Evolutionary conservation across 2,113 vertebrate species (phyloP).

Genomic region (Phylloscopus trochilus): DNA sequence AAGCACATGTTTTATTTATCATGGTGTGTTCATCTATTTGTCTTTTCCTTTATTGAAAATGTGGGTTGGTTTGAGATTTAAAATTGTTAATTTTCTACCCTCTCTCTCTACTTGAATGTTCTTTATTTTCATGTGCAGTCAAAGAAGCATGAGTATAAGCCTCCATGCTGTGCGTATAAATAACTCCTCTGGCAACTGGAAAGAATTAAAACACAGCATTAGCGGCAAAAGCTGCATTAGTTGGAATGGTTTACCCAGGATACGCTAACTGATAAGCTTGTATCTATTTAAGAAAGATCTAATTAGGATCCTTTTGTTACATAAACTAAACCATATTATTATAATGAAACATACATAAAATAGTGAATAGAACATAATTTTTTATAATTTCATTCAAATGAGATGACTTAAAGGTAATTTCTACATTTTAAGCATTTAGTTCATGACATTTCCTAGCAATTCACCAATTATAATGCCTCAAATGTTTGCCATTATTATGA

Average conservation of each 20-base stretch:
- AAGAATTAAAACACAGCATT: constrained; percentile 44
- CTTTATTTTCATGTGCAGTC: constrained; percentile 54
- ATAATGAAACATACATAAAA: constrained; percentile 15
- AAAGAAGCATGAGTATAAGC: constrained; percentile 38
- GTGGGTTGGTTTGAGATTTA: constrained; percentile 7
- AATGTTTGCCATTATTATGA: constrained; percentile 38
- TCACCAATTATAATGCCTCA: neutral
- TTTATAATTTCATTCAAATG: constrained; percentile 39
- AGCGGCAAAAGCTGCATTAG: constrained; percentile 21
- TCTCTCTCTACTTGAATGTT: constrained; percentile 27
- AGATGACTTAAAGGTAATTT: constrained; percentile 49
- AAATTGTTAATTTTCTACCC: constrained; percentile 42
- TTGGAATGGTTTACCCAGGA: constrained; percentile 27
- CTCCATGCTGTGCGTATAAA: constrained; percentile 50
- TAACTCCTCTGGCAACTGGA: constrained; percentile 37
- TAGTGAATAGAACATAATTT: constrained; percentile 8
- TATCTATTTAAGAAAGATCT: constrained; percentile 38
- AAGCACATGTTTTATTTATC: constrained; percentile 25
- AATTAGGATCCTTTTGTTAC: constrained; percentile 54
- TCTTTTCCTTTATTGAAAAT: neutral
- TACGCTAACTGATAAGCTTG: constrained; percentile 37
- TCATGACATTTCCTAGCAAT: constrained; percentile 8
- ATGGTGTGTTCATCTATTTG: neutral
- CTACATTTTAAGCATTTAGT: constrained; percentile 22
- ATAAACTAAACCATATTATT: constrained; percentile 11